Conservation (phyloP, 1,140 invertebrate genomes). For the Camponotus pennsylvanicus region DNA sequence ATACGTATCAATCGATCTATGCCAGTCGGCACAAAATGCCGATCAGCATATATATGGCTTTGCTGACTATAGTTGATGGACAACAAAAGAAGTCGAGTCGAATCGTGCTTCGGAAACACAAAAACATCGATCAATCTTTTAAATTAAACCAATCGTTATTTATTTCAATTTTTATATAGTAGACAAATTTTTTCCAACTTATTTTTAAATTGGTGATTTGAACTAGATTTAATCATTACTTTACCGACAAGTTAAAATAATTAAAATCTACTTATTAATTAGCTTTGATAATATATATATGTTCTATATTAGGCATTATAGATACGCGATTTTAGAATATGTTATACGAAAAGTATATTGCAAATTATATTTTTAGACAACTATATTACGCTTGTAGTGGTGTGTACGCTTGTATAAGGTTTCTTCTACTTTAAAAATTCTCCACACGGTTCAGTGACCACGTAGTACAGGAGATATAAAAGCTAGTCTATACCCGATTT, state of each 20-base stretch:
- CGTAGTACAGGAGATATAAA: slow-evolving; percentile 51
- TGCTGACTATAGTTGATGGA: slow-evolving; percentile 17
- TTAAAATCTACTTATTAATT: not conserved
- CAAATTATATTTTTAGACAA: slow-evolving; percentile 24
- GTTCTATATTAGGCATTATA: not conserved
- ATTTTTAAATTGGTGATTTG: not conserved
- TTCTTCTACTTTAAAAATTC: slow-evolving; percentile 61
- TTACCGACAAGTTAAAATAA: not conserved
- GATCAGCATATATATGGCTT: slow-evolving; percentile 48
- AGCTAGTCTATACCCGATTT: slow-evolving; percentile 57
- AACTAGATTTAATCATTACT: not conserved
- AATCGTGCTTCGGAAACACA: not conserved
- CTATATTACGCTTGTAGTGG: not conserved
- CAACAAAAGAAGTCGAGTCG: slow-evolving; percentile 43
- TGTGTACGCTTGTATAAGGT: slow-evolving; percentile 19
- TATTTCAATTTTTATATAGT: not conserved
- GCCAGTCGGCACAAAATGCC: slow-evolving; percentile 55
- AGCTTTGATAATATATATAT: not conserved
- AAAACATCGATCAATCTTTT: slow-evolving; percentile 39
- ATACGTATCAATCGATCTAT: slow-evolving; percentile 61
- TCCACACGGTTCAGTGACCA: slow-evolving; percentile 58
- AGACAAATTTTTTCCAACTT: not conserved
- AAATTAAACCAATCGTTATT: not conserved
- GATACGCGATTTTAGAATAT: slow-evolving; percentile 15
- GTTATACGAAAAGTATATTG: not conserved